phyloP scores from a whole-genome alignment of 2,888 invertebrate genomes.

The Dysmachus trigonus region DNA sequence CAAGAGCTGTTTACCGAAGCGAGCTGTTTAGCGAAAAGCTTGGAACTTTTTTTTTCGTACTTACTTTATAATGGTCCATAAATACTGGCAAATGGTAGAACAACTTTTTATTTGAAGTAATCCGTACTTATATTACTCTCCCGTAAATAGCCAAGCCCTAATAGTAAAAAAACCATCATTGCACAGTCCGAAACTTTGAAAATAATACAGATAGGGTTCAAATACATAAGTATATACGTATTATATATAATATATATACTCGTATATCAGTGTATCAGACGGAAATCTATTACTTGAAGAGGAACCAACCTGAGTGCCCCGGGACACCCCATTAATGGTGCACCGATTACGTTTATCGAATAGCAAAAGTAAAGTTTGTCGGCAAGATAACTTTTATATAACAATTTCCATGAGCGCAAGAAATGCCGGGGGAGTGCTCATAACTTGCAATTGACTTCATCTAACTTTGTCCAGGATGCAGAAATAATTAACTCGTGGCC shows the following conservation, averaged over 20 bases:
- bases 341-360: not conserved
- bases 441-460: not conserved
- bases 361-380: not conserved
- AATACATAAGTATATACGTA: not conserved
- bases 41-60: no score
- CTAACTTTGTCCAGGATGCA: not conserved
- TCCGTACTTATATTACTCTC: not conserved
- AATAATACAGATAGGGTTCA: not conserved
- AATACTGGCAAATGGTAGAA: no score
- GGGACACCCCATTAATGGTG: not conserved
- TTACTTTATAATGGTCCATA: no score
- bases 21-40: no score
- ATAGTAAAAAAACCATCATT: not conserved
- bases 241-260: not conserved
- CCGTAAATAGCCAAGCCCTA: not conserved
- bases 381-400: not conserved
- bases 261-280: not conserved
- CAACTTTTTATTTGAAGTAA: not conserved
- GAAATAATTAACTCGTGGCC: conserved; percentile 13
- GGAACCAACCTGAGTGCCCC: not conserved
- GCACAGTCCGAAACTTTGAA: no score
- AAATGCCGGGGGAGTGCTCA: not conserved
- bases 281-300: not conserved
- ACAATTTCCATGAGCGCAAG: not conserved
- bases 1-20: no score